phyloP scores from a whole-genome alignment of 2,888 invertebrate species.

The Pollenia griseotomentosa region DNA sequence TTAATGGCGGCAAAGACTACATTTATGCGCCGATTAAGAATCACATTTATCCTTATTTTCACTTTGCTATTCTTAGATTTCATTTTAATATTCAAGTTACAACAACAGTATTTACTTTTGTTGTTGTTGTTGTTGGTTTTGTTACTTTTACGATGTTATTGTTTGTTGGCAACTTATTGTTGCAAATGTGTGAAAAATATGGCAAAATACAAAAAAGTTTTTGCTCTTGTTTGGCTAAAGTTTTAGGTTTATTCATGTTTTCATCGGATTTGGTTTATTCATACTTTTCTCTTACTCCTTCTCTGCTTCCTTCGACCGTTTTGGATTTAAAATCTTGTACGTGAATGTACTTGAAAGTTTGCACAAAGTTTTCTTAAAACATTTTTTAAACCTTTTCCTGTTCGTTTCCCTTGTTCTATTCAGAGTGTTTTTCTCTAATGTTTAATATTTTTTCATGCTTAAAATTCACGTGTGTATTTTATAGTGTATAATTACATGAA shows the following conservation, averaged over 20 bases:
- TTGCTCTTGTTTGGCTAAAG: slow-evolving; percentile 60
- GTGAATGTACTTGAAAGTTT: slow-evolving; percentile 70
- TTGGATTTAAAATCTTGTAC: slow-evolving; percentile 53
- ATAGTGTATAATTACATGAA: slow-evolving; percentile 68
- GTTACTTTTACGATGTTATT: slow-evolving; percentile 11
- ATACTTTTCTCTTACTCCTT: background rate
- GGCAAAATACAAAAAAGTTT: slow-evolving; percentile 43
- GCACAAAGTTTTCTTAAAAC: slow-evolving; percentile 63
- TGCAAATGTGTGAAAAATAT: slow-evolving; percentile 50
- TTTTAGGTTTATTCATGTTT: slow-evolving; percentile 64
- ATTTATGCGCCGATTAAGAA: slow-evolving; percentile 64
- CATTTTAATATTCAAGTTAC: slow-evolving; percentile 13
- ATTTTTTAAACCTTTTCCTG: slow-evolving; percentile 14
- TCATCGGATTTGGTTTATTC: slow-evolving; percentile 51
- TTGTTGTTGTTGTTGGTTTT: background rate
- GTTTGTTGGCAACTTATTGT: slow-evolving; percentile 46
- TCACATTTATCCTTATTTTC: slow-evolving; percentile 52
- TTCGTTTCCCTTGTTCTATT: slow-evolving; percentile 34
- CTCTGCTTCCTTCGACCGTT: background rate
- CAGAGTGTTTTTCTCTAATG: slow-evolving; percentile 33
- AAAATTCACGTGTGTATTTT: slow-evolving; percentile 62
- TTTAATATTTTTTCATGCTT: slow-evolving; percentile 55
- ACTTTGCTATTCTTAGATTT: slow-evolving; percentile 29
- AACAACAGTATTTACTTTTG: background rate
- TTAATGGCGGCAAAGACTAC: slow-evolving; percentile 66